phyloP scores from a whole-genome alignment of 2,888 invertebrate genomes.

The Myathropa florea region DNA sequence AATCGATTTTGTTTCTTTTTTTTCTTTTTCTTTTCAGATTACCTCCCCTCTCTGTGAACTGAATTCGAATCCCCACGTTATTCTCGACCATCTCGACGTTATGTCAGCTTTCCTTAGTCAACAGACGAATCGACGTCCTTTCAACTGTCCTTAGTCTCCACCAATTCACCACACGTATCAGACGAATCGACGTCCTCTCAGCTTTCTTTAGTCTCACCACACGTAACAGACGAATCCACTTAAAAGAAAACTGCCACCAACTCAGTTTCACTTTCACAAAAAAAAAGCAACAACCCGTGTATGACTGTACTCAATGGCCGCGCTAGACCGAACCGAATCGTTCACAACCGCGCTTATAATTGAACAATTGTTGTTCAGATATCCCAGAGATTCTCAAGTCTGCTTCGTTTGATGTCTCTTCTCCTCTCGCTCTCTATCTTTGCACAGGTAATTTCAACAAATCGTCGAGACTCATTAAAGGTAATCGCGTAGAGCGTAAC shows the following conservation, averaged over 20 bases:
- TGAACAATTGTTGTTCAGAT: neutral
- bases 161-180: neutral
- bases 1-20: neutral
- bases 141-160: neutral
- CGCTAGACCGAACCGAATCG: slow-evolving; percentile 27
- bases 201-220: neutral
- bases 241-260: neutral
- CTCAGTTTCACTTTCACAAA: neutral
- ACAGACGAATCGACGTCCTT: neutral
- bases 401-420: neutral
- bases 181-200: neutral
- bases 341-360: slow-evolving; percentile 14
- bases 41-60: slow-evolving; percentile 22
- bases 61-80: slow-evolving; percentile 33
- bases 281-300: neutral
- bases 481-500: slow-evolving; percentile 28
- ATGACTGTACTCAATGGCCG: neutral
- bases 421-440: neutral
- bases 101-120: neutral
- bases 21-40: neutral
- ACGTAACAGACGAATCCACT: neutral
- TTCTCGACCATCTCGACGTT: neutral
- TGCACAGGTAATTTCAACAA: slow-evolving; percentile 52
- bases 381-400: neutral
- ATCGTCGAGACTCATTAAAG: slow-evolving; percentile 47